phyloP scores from a whole-genome alignment of 1,140 invertebrate species.

The Yoshiicerus persimilis region DNA sequence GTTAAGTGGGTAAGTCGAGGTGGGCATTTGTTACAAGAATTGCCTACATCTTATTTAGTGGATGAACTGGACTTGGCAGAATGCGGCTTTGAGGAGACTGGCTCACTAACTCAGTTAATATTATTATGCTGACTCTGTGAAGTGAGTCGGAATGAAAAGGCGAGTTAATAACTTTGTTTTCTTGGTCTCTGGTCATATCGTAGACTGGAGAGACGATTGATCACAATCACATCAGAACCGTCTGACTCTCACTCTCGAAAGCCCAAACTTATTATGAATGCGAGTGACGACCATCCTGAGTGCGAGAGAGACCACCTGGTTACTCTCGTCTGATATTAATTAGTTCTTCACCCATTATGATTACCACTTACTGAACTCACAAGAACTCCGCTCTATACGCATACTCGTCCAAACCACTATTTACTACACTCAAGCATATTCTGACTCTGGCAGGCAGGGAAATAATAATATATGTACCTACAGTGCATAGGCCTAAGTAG shows the following conservation, averaged over 20 bases:
- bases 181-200: slow-evolving; percentile 23
- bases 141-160: neutral
- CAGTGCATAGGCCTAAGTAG: too few relatives aligned
- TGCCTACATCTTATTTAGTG: neutral
- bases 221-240: slow-evolving; percentile 5
- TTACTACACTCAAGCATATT: too few relatives aligned
- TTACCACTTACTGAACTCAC: neutral
- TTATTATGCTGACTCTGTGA: neutral
- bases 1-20: too few relatives aligned
- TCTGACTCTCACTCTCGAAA: neutral
- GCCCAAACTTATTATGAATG: neutral
- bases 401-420: neutral
- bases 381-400: neutral
- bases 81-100: neutral
- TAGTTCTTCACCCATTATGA: slow-evolving; percentile 21
- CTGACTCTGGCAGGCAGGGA: too few relatives aligned
- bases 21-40: neutral
- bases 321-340: slow-evolving; percentile 26
- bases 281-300: neutral
- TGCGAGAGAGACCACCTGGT: slow-evolving; percentile 29
- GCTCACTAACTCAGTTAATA: neutral
- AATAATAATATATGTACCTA: too few relatives aligned
- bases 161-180: slow-evolving; percentile 32
- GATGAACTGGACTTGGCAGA: neutral
- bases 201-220: slow-evolving; percentile 24